Evolutionary conservation across 2,888 invertebrate genomes (phyloP).

Genomic region (Cinara cedri): DNA sequence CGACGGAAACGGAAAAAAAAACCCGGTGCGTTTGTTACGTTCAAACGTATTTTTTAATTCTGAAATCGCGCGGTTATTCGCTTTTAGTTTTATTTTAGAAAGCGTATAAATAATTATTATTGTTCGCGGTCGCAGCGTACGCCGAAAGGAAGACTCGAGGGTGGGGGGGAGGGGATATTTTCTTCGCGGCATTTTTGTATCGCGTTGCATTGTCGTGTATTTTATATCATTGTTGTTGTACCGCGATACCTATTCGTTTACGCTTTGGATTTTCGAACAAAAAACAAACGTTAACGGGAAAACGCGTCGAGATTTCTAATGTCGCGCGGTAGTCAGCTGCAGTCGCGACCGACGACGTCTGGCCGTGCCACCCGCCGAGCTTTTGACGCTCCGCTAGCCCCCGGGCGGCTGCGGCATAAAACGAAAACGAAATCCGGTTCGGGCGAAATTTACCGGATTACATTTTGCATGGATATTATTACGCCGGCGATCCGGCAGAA

Average conservation of each 20-base stretch:
- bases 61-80: too few relatives aligned
- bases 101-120: too few relatives aligned
- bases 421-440: conserved; percentile 21
- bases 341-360: not conserved
- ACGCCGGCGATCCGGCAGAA: too few relatives aligned
- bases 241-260: too few relatives aligned
- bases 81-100: too few relatives aligned
- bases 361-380: conserved; percentile 8
- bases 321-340: too few relatives aligned
- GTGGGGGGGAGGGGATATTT: not conserved
- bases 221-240: not conserved
- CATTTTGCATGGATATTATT: too few relatives aligned
- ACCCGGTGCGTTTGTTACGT: too few relatives aligned
- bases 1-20: not conserved
- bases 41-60: too few relatives aligned
- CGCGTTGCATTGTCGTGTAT: not conserved
- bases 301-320: not conserved
- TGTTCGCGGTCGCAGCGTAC: not conserved
- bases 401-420: not conserved
- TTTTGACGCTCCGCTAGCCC: not conserved
- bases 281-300: too few relatives aligned
- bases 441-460: not conserved
- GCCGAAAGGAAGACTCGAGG: not conserved
- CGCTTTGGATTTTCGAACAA: too few relatives aligned
- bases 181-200: not conserved